Evolutionary conservation across 2,888 invertebrate genomes (phyloP).

Genomic region (Drepana falcataria): DNA sequence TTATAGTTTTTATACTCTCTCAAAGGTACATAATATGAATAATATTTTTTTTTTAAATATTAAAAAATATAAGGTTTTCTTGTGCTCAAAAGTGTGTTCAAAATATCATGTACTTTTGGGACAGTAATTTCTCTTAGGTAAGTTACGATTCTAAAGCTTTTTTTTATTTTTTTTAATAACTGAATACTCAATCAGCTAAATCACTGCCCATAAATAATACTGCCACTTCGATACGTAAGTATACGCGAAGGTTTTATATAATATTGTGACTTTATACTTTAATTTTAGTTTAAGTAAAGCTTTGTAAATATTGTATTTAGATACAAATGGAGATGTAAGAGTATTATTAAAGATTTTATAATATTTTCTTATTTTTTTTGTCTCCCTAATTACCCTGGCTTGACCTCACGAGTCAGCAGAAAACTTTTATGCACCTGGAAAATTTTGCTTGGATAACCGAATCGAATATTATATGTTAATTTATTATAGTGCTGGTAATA

Average conservation of each 20-base stretch:
- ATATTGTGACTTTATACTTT: slow-evolving; percentile 46
- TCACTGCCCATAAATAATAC: slow-evolving; percentile 42
- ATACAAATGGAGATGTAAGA: slow-evolving; percentile 66
- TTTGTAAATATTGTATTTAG: slow-evolving; percentile 77
- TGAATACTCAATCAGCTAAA: slow-evolving; percentile 60
- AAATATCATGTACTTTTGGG: slow-evolving; percentile 60
- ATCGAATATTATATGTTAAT: too few species aligned
- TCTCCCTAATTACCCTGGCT: not conserved
- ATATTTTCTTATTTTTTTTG: slow-evolving; percentile 13
- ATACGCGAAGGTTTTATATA: slow-evolving; percentile 18
- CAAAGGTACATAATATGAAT: slow-evolving; percentile 53
- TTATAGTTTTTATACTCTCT: slow-evolving; percentile 36
- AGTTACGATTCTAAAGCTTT: slow-evolving; percentile 27
- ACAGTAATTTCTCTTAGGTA: slow-evolving; percentile 26
- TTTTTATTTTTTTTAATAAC: slow-evolving; percentile 23
- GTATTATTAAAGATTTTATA: slow-evolving; percentile 69
- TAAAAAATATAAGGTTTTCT: not conserved
- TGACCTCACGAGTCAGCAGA: too few species aligned
- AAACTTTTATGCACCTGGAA: too few species aligned
- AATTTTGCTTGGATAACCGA: too few species aligned
- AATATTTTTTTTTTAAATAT: not conserved
- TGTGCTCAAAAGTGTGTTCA: slow-evolving; percentile 3
- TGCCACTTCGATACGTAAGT: slow-evolving; percentile 26
- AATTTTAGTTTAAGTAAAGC: slow-evolving; percentile 46
- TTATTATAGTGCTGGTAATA: too few species aligned